A percentile compares a stretch with the other conserved stretches of the same genome.
Conservation (phyloP, 2,797 vertebrate species). For the Sebastes nivosus region DNA sequence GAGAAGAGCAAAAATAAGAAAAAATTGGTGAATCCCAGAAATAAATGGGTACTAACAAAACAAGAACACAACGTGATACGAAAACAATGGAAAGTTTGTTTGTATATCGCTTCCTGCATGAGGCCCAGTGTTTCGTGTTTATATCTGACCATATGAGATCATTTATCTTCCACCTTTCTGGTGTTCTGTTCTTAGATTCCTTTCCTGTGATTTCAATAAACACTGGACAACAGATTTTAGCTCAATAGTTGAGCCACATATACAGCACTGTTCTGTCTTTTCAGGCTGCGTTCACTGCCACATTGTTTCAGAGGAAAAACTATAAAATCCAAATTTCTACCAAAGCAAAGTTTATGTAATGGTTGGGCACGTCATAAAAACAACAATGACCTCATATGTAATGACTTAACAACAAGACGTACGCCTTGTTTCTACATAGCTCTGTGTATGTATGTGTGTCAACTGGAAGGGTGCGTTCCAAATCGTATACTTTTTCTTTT, state of each 20-base stretch:
- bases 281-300: neutral
- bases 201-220: constrained; percentile 25
- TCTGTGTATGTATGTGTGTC: too few relatives aligned
- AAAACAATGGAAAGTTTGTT: too few relatives aligned
- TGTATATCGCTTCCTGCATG: too few relatives aligned
- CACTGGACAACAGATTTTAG: neutral
- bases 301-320: too few relatives aligned
- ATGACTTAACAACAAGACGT: neutral
- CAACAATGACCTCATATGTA: neutral
- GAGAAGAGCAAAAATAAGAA: too few relatives aligned
- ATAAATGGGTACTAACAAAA: too few relatives aligned
- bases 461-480: too few relatives aligned
- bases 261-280: neutral
- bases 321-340: neutral
- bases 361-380: neutral
- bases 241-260: neutral
- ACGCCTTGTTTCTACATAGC: fast-evolving
- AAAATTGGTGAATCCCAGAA: too few relatives aligned
- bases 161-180: neutral
- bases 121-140: neutral
- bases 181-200: neutral
- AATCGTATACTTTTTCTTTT: too few relatives aligned
- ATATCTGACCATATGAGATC: neutral
- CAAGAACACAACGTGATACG: too few relatives aligned
- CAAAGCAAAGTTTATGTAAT: neutral